Base-by-base conservation (phyloP, 2,888 invertebrate species). In the Pachydiplax longipennis region DNA sequence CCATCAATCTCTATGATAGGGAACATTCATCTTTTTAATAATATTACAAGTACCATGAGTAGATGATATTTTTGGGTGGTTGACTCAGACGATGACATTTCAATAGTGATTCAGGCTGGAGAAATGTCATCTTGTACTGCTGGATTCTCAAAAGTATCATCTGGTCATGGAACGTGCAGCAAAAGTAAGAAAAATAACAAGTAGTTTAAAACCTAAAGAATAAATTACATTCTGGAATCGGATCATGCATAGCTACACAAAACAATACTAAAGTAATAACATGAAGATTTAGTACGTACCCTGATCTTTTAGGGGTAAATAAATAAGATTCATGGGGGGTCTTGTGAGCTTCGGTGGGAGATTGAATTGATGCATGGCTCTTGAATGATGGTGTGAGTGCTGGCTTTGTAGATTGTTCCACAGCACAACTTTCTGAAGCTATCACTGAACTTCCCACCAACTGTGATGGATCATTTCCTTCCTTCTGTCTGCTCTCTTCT, bases 281-380 rank as follows among this genome's bases (percentile, higher is more conserved):
- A 83, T n/a, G 6, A 82, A 48, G 13, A 82, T n/a, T 82, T 22
- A 82, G 44, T 44, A 87, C 87, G n/a, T 87, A 87, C 87, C 61
- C 87, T 61, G 87, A 87, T 87, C 87, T 58, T 37, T 61, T 61
- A 4, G 87, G 87, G 18, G 87, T 87, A 18, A n/a, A 58, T 40
- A n/a, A 58, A 18, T 61, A 48, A 10, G 61, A 18, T 5, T 87
- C 87, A n/a, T 22, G 37, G 2, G 10, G 35, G 35, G 10, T 87
- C 37, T 87, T 87, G 12, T 18, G 8, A n/a, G 10, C 3, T n/a
- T 65, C 58, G n/a, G 22, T 31, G 10, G 87, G 87, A 25, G 87
- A 65, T 58, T 58, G n/a, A 12, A 22, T n/a, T 6, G 37, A 61
- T 12, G 35, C 58, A 15, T 12, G n/a, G 13, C 15, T 37, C 37